A percentile compares a stretch with the other conserved stretches of the same genome.
Conservation (phyloP, 2,113 vertebrate species). For the Climacteris rufus region DNA sequence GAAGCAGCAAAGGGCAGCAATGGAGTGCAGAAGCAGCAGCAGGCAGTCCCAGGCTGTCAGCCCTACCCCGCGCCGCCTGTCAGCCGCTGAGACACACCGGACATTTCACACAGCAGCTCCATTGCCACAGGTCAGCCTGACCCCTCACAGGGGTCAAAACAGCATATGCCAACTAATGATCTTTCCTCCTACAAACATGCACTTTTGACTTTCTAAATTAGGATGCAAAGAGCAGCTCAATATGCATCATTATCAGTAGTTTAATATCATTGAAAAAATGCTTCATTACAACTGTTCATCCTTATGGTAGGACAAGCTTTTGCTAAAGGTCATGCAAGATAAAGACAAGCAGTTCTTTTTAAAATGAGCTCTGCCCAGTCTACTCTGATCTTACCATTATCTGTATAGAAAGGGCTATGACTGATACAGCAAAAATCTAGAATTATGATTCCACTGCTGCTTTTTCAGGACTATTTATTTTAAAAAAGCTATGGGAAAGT, state of each 20-base stretch:
- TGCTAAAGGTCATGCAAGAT: neutral
- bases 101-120: neutral
- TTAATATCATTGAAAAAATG: neutral
- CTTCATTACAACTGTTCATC: neutral
- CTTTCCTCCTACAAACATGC: neutral
- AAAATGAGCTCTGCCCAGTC: neutral
- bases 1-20: neutral
- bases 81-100: neutral
- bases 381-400: neutral
- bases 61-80: neutral
- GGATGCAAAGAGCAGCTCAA: neutral
- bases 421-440: accelerated
- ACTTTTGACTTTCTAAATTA: neutral
- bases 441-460: neutral
- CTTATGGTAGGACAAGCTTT: neutral
- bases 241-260: neutral
- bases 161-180: neutral
- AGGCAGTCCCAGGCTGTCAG: neutral
- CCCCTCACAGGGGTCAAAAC: neutral
- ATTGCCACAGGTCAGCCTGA: neutral
- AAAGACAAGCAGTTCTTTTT: neutral
- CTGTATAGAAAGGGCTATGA: neutral
- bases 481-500: neutral
- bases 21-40: neutral
- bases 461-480: neutral